Evolutionary conservation across 2,797 vertebrate species (phyloP), one percentile per base, ranked within the genome.

Genomic region (Peromyscus melanophrys): DNA sequence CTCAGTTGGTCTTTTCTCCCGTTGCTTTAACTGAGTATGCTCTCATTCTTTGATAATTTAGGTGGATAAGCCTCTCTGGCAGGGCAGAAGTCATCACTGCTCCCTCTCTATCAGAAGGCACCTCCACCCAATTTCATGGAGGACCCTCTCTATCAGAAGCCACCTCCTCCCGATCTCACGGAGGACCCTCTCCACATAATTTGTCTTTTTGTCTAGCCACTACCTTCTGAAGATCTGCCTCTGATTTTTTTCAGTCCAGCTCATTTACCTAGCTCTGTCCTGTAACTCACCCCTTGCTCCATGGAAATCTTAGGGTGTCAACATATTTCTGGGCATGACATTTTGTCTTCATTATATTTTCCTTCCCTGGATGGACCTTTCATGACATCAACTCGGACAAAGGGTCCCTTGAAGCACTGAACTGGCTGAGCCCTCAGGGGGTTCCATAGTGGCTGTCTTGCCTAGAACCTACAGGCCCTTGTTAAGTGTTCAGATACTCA

Each of bases 181-280:
- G 37, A 75, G 71, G 31, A 23, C 46, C 78, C 55, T 81, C 13
- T 40, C 61, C n/a, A 59, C 11, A 75, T 27, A 43, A 75, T 67
- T 34, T 73, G n/a, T 49, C 52, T 80, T 57, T 19, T 88, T 95
- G 88, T 94, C 71, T 52, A 91, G 75, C 86, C 89, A 61, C 23
- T 43, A 10, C 81, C 46, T 84, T 94, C 52, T 49, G 16, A 65
- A 59, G 27, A 34, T 4, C 40, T 29, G 29, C 57, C 63, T 82
- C 52, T 40, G 16, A 11, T 17, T 37, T 23, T 37, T 11, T 4
- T 29, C 8, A 75, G 16, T 63, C 27, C n/a, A 43, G 21, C 13
- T 71, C 14, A 73, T 63, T n/a, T 59, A 25, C 29, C 59, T 43
- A 81, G 21, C 37, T 83, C 63, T 7, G 21, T 29, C 27, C 31